Conservation (phyloP, 2,888 invertebrate genomes). For the Alviniconcha strummeri region DNA sequence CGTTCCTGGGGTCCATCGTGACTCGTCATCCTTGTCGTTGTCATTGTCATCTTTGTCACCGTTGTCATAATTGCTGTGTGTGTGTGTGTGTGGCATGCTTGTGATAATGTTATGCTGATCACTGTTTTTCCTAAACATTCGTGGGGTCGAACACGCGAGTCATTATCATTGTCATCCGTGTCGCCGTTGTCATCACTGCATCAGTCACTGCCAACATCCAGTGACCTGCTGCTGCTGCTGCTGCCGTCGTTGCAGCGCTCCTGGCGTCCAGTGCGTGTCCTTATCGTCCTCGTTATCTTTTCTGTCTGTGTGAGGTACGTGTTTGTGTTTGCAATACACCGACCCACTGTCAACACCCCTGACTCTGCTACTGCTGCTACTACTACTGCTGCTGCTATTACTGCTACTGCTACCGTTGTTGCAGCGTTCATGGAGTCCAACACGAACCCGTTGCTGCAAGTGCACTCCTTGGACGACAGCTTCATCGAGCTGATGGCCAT, state of each 20-base stretch:
- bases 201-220: too few relatives aligned
- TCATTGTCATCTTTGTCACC: too few relatives aligned
- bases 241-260: not conserved
- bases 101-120: not conserved
- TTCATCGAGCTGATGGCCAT: conserved; percentile 77
- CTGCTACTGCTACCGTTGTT: conserved; percentile 5
- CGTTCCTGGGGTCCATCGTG: too few relatives aligned
- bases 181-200: too few relatives aligned
- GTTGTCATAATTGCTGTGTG: not conserved
- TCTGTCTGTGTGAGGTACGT: too few relatives aligned
- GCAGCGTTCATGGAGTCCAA: conserved; percentile 64
- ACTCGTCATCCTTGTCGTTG: too few relatives aligned
- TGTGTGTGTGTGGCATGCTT: not conserved
- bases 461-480: conserved; percentile 74
- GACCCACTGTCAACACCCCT: not conserved
- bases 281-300: too few relatives aligned
- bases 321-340: not conserved
- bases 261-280: too few relatives aligned
- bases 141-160: too few relatives aligned
- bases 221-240: not conserved
- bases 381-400: not conserved
- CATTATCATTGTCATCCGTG: too few relatives aligned
- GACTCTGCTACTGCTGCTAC: not conserved
- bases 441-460: conserved; percentile 63
- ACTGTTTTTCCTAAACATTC: too few relatives aligned